Base-by-base conservation (phyloP, 2,888 invertebrate genomes). In the Maniola hyperantus region DNA sequence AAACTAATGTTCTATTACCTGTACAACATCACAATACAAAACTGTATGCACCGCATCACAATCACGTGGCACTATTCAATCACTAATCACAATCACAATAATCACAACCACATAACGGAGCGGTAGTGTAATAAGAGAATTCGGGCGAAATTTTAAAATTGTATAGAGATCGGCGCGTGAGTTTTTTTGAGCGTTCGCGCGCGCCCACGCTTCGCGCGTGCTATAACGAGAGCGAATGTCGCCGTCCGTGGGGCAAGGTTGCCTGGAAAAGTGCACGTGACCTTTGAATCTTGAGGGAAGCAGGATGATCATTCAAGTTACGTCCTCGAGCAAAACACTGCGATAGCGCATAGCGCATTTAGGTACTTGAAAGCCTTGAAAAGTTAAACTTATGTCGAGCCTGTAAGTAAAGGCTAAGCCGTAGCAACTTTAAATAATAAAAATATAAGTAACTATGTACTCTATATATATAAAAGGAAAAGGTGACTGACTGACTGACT, bases 231-330 rank as follows among this genome's bases (percentile, higher is more conserved):
- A 84, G 79, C 82, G 82, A 82, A 80, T 85, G 86, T 86, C 87
- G 83, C 81, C 83, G 88, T 85, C 88, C 85, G 82, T 86, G 86
- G 79, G 78, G 78, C 91, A 89, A 91, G 91, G 91, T 85, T 86
- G 83, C 80, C 89, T 89, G 89, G 90, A 89, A 82, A 68, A 68
- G 50, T 42, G 63, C 67, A 62, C 51, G 36, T 42, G 51, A 50
- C 51, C 51, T 64, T 55, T 18, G 0, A 13, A 10, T 46, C 5
- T 34, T 44, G 26, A n/a, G 60, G 60, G 60, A 39, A 61, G 51
- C 18, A 39, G 13, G 39, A 39, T 34, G 8, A 18, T 10, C 15
- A 7, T 15, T 48, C 18, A 48, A 10, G 44, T 44, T 44, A n/a
- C 26, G 26, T 26, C 26, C 4, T 4, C 26, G 26, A 26, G 26